Evolutionary conservation across 2,888 invertebrate species (phyloP).

Genomic region (Prosopocoilus inquinatus): DNA sequence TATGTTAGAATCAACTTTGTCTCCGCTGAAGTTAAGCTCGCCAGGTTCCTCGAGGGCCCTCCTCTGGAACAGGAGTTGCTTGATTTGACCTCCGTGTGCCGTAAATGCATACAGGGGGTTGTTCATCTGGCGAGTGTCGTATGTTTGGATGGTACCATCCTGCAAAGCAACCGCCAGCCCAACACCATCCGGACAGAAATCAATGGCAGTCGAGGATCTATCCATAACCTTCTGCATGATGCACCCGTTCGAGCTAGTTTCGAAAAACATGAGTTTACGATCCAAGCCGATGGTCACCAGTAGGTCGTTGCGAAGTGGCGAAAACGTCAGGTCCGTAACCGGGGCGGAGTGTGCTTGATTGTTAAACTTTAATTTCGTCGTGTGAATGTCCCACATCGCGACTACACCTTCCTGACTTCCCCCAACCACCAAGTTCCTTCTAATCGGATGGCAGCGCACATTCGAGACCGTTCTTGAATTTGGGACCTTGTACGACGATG

Average conservation of each 20-base stretch:
- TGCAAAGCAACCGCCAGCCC: slow-evolving; percentile 58
- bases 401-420: slow-evolving; percentile 47
- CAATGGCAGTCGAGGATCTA: slow-evolving; percentile 41
- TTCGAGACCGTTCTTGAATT: slow-evolving; percentile 41
- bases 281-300: slow-evolving; percentile 59
- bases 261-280: slow-evolving; percentile 58
- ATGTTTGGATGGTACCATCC: slow-evolving; percentile 55
- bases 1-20: slow-evolving; percentile 5
- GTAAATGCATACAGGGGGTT: slow-evolving; percentile 52
- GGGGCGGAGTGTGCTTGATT: slow-evolving; percentile 55
- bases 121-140: slow-evolving; percentile 57
- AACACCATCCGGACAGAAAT: slow-evolving; percentile 47
- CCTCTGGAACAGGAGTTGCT: slow-evolving; percentile 22
- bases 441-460: slow-evolving; percentile 40
- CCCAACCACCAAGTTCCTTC: slow-evolving; percentile 40
- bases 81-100: slow-evolving; percentile 51
- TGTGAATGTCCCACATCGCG: slow-evolving; percentile 46
- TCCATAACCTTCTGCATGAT: slow-evolving; percentile 37
- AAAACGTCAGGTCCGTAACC: slow-evolving; percentile 58
- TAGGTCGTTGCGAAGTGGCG: slow-evolving; percentile 57
- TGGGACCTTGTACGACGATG: slow-evolving; percentile 40
- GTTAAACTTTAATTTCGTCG: slow-evolving; percentile 36
- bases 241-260: slow-evolving; percentile 51
- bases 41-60: slow-evolving; percentile 6
- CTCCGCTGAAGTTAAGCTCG: slow-evolving; percentile 16